These are phyloP conservation scores for Melanostoma mellinum DNA, from an alignment of 2,888 invertebrate species.

Conservation along the genomic window DNA sequence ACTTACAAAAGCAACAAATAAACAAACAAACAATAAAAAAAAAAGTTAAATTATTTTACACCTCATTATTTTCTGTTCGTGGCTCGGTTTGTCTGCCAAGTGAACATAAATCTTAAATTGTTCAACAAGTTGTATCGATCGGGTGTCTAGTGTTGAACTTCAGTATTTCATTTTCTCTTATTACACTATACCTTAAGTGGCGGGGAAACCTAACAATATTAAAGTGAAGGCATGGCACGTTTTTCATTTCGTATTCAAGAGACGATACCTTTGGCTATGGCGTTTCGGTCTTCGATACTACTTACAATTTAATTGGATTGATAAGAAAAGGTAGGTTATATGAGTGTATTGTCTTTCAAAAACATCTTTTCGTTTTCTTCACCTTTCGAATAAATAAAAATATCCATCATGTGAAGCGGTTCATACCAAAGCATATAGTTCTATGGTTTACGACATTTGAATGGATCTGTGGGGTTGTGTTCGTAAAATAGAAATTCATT, in stretches of 20 bases:
- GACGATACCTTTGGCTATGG: slow-evolving; percentile 38
- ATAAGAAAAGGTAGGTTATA: slow-evolving; percentile 21
- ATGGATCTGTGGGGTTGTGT: too few species aligned
- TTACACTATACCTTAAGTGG: slow-evolving; percentile 13
- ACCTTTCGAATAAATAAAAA: neutral
- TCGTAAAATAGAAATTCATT: too few species aligned
- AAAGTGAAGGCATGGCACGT: slow-evolving; percentile 33
- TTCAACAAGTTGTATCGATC: slow-evolving; percentile 64
- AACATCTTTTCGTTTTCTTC: neutral
- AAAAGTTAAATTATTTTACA: slow-evolving; percentile 43
- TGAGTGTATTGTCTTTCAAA: slow-evolving; percentile 32
- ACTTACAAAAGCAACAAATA: slow-evolving; percentile 1
- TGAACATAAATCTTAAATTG: slow-evolving; percentile 66
- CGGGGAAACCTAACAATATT: neutral
- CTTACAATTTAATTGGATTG: slow-evolving; percentile 59
- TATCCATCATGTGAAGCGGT: too few species aligned
- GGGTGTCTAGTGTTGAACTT: slow-evolving; percentile 25
- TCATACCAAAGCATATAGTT: too few species aligned
- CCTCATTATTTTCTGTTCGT: slow-evolving; percentile 38
- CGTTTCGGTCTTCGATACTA: slow-evolving; percentile 23
- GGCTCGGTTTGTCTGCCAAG: slow-evolving; percentile 28
- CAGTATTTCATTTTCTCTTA: slow-evolving; percentile 33
- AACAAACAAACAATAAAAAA: slow-evolving; percentile 11
- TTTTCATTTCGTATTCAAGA: slow-evolving; percentile 61
- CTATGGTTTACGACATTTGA: too few species aligned